A percentile compares a stretch with the other conserved stretches of the same genome.
Conservation (phyloP, 2,113 vertebrate species). For the Sus scrofa region T2T-Sscrofa CM000824.6:213204001-213204500, state of each 20-base stretch:
- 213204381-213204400: not conserved
- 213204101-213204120: not conserved
- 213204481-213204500: not conserved
- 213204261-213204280: not conserved
- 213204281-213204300: not conserved
- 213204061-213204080: too few species aligned
- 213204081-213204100: too few species aligned
- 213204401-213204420: not conserved
- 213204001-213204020: too few species aligned
- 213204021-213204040: too few species aligned
- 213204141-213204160: not conserved
- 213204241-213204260: not conserved
- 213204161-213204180: not conserved
- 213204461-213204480: not conserved
- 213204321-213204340: not conserved
- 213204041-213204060: too few species aligned
- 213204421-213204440: not conserved
- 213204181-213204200: not conserved
- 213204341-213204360: not conserved
- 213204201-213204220: not conserved
- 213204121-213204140: not conserved
- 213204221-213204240: not conserved
- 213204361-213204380: rapidly evolving
- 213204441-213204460: not conserved
- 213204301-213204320: not conserved